phyloP scores from a whole-genome alignment of 2,113 vertebrate species.

The Hirundichthys speculiger region DNA sequence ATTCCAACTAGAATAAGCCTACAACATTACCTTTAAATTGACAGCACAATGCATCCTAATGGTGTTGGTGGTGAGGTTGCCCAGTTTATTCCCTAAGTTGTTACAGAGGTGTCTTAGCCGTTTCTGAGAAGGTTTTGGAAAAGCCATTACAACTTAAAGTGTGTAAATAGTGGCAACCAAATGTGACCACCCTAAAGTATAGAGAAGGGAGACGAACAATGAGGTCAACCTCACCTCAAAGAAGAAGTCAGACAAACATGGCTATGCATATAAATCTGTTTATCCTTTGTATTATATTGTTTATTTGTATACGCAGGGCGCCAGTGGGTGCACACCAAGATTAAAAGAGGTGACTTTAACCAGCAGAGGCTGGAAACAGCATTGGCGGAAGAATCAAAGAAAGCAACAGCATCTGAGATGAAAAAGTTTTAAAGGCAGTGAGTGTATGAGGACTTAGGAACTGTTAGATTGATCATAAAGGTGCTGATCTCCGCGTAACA shows the following conservation, averaged over 20 bases:
- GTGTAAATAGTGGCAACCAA: constrained; percentile 62
- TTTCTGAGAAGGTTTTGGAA: constrained; percentile 56
- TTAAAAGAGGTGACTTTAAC: constrained; percentile 49
- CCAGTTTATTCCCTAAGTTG: constrained; percentile 54
- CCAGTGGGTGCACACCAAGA: constrained; percentile 30
- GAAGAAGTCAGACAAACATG: constrained; percentile 36
- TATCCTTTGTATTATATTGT: constrained; percentile 26
- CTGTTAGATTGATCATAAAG: constrained; percentile 42
- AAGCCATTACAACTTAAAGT: constrained; percentile 67
- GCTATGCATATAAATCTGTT: constrained; percentile 48
- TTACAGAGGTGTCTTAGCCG: constrained; percentile 62
- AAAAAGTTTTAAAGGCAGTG: constrained; percentile 16
- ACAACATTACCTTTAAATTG: constrained; percentile 58
- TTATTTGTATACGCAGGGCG: constrained; percentile 42
- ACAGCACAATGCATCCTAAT: constrained; percentile 60
- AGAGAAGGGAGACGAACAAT: constrained; percentile 43
- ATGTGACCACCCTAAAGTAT: constrained; percentile 53
- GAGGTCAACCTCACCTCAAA: constrained; percentile 40
- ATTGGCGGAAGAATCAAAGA: constrained; percentile 30
- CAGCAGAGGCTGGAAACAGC: constrained; percentile 35
- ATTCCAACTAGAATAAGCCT: constrained; percentile 55
- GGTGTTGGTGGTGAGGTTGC: constrained; percentile 19
- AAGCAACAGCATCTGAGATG: background rate
- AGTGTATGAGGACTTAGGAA: constrained; percentile 36
- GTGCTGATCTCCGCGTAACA: constrained; percentile 53